A percentile compares a stretch with the other conserved stretches of the same genome.
These are phyloP conservation scores for Bufo gargarizans DNA, from an alignment of 2,113 vertebrate species.

Conservation along the genomic window DNA sequence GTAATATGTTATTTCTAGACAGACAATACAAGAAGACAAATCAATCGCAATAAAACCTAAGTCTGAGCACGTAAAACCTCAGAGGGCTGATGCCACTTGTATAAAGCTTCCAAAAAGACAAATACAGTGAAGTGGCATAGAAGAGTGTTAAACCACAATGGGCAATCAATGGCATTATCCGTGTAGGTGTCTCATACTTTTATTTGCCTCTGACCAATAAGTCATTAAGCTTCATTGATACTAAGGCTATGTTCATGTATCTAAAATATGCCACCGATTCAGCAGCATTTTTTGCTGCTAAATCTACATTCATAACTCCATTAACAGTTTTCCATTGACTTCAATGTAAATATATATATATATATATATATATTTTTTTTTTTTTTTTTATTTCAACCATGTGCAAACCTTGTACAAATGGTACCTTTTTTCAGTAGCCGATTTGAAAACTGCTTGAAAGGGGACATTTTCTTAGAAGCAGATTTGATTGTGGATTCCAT, in stretches of 20 bases:
- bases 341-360: no score
- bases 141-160: background rate
- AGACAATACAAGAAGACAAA: constrained; percentile 19
- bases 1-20: constrained; percentile 28
- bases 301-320: no score
- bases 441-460: no score
- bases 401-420: no score
- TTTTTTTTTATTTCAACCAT: no score
- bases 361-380: no score
- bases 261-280: no score
- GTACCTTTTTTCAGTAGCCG: no score
- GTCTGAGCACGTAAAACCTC: background rate
- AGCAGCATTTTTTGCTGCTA: no score
- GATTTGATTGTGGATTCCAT: no score
- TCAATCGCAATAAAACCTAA: constrained; percentile 12
- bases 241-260: background rate
- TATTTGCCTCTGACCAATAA: background rate
- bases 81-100: background rate
- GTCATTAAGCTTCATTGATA: background rate
- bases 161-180: background rate
- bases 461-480: no score
- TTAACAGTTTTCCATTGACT: no score
- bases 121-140: constrained; percentile 1
- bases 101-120: constrained; percentile 3
- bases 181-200: background rate